Evolutionary conservation across 1,140 invertebrate genomes (phyloP).

Genomic region (Drosophila jambulina): DNA sequence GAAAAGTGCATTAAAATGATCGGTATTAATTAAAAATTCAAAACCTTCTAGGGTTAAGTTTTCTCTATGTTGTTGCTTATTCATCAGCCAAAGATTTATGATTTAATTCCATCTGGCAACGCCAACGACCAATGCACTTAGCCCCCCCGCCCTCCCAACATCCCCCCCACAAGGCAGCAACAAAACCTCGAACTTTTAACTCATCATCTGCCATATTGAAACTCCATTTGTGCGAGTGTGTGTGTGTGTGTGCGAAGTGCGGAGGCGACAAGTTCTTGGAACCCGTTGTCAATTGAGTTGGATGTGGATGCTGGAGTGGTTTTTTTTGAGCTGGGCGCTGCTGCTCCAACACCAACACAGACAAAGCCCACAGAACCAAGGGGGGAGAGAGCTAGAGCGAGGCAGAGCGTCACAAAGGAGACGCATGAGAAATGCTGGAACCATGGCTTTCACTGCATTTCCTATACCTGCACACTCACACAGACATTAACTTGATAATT

Average conservation of each 20-base stretch:
- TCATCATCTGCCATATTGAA: constrained; percentile 40
- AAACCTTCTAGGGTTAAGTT: constrained; percentile 20
- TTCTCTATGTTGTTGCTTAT: neutral
- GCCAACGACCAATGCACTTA: constrained; percentile 22
- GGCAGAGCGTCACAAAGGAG: constrained; percentile 28
- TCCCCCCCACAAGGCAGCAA: neutral
- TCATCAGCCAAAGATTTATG: constrained; percentile 7
- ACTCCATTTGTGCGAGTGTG: constrained; percentile 5
- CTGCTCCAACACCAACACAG: constrained; percentile 19
- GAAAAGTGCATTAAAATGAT: neutral
- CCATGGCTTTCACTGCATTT: constrained; percentile 68
- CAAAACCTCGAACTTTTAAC: constrained; percentile 16
- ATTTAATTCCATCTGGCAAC: constrained; percentile 44
- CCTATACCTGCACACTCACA: constrained; percentile 23
- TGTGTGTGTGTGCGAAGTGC: constrained; percentile 19
- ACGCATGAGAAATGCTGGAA: constrained; percentile 18
- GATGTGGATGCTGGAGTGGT: constrained; percentile 22
- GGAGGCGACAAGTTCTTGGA: constrained; percentile 67
- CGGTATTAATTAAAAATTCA: neutral
- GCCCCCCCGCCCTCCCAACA: neutral
- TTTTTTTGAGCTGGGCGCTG: constrained; percentile 13
- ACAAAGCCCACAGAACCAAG: constrained; percentile 3
- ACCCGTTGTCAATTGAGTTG: constrained; percentile 58
- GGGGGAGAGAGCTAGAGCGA: neutral
- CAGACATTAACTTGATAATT: constrained; percentile 32